Conservation (phyloP, 1,140 invertebrate genomes). For the Littorina saxatilis region DNA sequence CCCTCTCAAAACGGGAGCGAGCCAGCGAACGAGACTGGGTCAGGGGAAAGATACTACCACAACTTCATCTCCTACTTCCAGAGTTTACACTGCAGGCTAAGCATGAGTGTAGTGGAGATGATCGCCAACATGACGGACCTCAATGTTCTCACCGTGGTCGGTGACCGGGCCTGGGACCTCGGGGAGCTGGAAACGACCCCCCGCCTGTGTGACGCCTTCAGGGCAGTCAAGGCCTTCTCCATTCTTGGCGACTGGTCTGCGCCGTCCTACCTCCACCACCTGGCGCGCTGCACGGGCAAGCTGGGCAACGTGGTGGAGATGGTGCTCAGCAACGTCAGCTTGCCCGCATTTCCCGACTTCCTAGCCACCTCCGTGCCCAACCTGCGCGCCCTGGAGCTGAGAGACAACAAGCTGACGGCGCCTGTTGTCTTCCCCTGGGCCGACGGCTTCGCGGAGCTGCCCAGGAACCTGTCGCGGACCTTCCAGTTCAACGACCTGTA, state of each 20-base stretch:
- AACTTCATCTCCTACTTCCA: slow-evolving; percentile 33
- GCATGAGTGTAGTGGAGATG: slow-evolving; percentile 5
- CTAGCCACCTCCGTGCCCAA: slow-evolving; percentile 51
- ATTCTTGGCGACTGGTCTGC: slow-evolving; percentile 14
- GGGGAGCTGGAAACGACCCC: neutral
- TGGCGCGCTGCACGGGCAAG: neutral
- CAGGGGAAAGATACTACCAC: neutral
- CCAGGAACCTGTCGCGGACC: slow-evolving; percentile 47
- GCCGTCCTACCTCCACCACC: neutral
- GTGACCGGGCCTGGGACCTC: neutral
- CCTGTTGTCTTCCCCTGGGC: slow-evolving; percentile 55
- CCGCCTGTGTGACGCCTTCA: neutral
- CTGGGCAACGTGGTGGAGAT: slow-evolving; percentile 46
- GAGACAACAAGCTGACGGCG: slow-evolving; percentile 47
- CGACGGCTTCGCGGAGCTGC: slow-evolving; percentile 23
- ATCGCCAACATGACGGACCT: slow-evolving; percentile 26
- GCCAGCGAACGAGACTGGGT: neutral
- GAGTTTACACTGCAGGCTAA: neutral
- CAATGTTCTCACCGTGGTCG: neutral
- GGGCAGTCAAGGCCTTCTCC: slow-evolving; percentile 23
- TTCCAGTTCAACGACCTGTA: slow-evolving; percentile 52
- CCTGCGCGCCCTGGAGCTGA: slow-evolving; percentile 54
- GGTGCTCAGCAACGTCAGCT: slow-evolving; percentile 37
- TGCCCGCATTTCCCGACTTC: slow-evolving; percentile 36
- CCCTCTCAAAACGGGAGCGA: no score